Base-by-base conservation (phyloP, 2,888 invertebrate species). In the Sminthurides aquaticus region DNA sequence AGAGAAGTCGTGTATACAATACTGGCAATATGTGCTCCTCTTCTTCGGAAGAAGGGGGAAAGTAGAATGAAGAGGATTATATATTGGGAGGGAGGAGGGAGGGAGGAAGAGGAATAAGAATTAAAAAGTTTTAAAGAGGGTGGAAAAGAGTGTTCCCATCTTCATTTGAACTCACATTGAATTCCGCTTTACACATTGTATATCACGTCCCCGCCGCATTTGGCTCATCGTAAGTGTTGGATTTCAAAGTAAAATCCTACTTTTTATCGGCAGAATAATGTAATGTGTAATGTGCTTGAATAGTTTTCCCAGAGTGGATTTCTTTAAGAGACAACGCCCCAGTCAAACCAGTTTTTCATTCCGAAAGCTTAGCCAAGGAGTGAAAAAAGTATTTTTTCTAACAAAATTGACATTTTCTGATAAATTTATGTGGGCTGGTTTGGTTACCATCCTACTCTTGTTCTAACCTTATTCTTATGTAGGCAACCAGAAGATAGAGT, bases 401-500 rank as follows among this genome's bases (percentile, higher is more conserved):
- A 68, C 68, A 69, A 74, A 74, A 74, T 74, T 72, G 74, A 74
- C 74, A 74, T 70, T 72, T 74, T 71, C 66, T 71, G 72, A 74
- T 71, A 72, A 72, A 74, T 74, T 72, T 74, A 74, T 74, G 74
- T 68, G 57, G 57, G 65, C 57, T 49, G 55, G 61, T 57, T 61
- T 57, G 56, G 56, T 60, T 65, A 27, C 49, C 57, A 49, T 63
- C 57, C 52, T 34, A 52, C 52, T 49, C 54, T 34, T 26, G 22
- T 49, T n/a, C n/a, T n/a, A n/a, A n/a, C n/a, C n/a, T n/a, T n/a
- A n/a, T n/a, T n/a, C n/a, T n/a, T n/a, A n/a, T n/a, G n/a, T n/a
- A n/a, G n/a, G n/a, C n/a, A n/a, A n/a, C n/a, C n/a, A n/a, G n/a
- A n/a, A n/a, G n/a, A n/a, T n/a, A n/a, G n/a, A n/a, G n/a, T n/a